A percentile compares a stretch with the other conserved stretches of the same genome.
Evolutionary conservation across 2,888 invertebrate species (phyloP).

Genomic region (Liposcelis brunnea): DNA sequence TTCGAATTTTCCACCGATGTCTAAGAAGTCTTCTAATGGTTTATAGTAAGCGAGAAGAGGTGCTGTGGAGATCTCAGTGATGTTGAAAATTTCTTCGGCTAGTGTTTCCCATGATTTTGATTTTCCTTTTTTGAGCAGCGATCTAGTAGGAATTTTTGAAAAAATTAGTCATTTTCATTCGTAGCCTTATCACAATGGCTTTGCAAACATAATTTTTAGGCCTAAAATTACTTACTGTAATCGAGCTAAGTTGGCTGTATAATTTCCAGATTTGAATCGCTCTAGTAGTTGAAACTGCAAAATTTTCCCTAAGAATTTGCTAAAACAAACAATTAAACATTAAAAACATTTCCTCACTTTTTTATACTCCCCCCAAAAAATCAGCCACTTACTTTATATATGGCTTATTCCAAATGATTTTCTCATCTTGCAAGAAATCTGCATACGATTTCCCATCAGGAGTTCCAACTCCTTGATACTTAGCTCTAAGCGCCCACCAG

Average conservation of each 20-base stretch:
- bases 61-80: neutral
- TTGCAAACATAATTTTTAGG: too few relatives aligned
- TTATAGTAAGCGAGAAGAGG: slow-evolving; percentile 1
- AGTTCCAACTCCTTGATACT: slow-evolving; percentile 2
- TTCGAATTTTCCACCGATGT: neutral
- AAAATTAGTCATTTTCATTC: neutral
- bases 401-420: slow-evolving; percentile 2
- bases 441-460: neutral
- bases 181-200: too few relatives aligned
- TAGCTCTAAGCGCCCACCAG: neutral
- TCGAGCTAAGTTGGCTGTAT: neutral
- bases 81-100: slow-evolving; percentile 1
- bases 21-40: slow-evolving; percentile 5
- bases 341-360: neutral
- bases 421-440: neutral
- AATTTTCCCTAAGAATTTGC: slow-evolving; percentile 4
- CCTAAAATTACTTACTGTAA: slow-evolving; percentile 3
- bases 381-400: neutral
- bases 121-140: neutral
- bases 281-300: slow-evolving; percentile 2
- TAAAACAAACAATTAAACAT: slow-evolving; percentile 1
- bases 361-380: neutral
- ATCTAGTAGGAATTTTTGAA: neutral
- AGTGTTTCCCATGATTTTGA: neutral
- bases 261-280: slow-evolving; percentile 1